Evolutionary conservation across 2,797 vertebrate genomes (phyloP), one percentile per base, ranked within the genome.

Genomic region (Meda fulgida): DNA sequence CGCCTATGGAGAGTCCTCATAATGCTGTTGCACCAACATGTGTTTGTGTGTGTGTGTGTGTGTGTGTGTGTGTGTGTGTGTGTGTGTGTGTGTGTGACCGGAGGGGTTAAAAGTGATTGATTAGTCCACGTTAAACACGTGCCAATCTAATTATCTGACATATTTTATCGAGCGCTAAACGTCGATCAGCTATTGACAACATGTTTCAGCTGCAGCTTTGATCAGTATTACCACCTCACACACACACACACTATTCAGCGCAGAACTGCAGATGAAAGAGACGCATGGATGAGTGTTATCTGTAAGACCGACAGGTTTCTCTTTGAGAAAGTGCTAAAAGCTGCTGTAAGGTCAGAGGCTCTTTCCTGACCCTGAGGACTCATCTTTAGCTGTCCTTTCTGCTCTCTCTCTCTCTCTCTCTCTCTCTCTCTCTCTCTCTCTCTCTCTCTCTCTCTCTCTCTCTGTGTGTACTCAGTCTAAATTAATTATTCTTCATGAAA

Each of bases 141-240:
- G 81, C 31, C 48, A 36, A 66, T 84, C 36, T 80, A 58, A 84
- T 80, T 87, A 80, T 69, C 67, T 34, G 58, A 73, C 46, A 23
- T 60, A 46, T 80, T 83, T 80, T 80, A 87, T 70, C 38, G 86
- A 87, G 11, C 48, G 2, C 21, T n/a, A 7, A 75, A 40, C n/a
- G 60, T 87, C 75, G 14, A 84, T 75, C 67, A 5, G 16, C 10
- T 75, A 84, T 87, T 75, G 86, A 84, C 71, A 55, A 55, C 26
- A 29, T 19, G 10, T 69, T 83, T 80, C 69, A 51, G 18, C 70
- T 80, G 58, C 43, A 75, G 81, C 38, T 65, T 80, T 83, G 48
- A 31, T 48, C 72, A 53, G 51, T 48, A 26, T 78, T 23, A 70
- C 38, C 13, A 16, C 29, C 69, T 46, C 55, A 14, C 31, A 55